A percentile compares a stretch with the other conserved stretches of the same genome.
These are phyloP conservation scores for Porites rus DNA, from an alignment of 92 coral and sea anemone species.

Conservation along the genomic window DNA sequence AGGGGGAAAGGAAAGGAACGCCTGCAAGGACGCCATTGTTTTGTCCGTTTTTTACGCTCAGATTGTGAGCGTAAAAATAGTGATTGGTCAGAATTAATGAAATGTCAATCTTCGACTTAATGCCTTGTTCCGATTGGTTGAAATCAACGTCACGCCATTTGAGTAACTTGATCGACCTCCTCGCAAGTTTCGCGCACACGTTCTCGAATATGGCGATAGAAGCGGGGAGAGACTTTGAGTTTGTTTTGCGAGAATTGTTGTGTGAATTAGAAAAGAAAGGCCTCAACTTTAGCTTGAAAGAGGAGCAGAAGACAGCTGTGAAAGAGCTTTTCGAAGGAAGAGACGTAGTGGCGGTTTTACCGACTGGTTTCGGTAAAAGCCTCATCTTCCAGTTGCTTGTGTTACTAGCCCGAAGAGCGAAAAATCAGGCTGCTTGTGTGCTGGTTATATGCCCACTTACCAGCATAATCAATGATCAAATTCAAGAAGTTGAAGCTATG, in stretches of 20 bases:
- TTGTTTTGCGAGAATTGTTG: background rate
- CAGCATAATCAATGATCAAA: conserved; percentile 16
- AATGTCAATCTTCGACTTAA: too few species aligned
- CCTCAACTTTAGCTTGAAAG: background rate
- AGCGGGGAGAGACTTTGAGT: background rate
- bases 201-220: background rate
- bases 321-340: background rate
- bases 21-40: too few species aligned
- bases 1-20: too few species aligned
- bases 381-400: conserved; percentile 24
- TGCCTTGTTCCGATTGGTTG: too few species aligned
- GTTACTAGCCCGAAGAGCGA: background rate
- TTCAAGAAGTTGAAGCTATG: background rate
- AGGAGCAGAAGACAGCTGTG: background rate
- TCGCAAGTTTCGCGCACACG: background rate
- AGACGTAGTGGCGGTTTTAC: background rate
- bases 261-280: background rate
- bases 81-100: too few species aligned
- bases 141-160: too few species aligned
- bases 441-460: background rate
- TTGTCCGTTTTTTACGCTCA: too few species aligned
- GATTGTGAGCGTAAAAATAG: too few species aligned
- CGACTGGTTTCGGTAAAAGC: conserved; percentile 1
- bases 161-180: too few species aligned
- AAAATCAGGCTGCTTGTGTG: conserved; percentile 2